Percentiles rank a stretch among this genome's conserved stretches.
Evolutionary conservation across 2,888 invertebrate species (phyloP).

Genomic region (Acrobasis consociella): DNA sequence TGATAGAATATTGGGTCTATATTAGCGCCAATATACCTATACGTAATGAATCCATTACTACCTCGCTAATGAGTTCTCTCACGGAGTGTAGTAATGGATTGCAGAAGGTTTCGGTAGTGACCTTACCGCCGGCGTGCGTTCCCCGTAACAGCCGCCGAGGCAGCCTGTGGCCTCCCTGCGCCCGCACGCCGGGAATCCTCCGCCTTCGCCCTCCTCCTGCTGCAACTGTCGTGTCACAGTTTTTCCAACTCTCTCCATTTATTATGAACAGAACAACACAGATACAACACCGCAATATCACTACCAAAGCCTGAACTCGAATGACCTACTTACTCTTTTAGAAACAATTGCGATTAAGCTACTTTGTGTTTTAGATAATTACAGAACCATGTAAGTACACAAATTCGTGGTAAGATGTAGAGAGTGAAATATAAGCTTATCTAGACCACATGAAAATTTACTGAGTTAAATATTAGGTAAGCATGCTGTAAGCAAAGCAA

Average conservation of each 20-base stretch:
- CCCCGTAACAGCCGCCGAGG: constrained; percentile 87
- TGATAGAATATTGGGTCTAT: not conserved
- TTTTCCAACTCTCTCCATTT: constrained; percentile 44
- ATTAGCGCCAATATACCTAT: not conserved
- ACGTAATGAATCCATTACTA: constrained; percentile 8
- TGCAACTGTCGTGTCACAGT: constrained; percentile 72
- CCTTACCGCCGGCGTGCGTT: constrained; percentile 90
- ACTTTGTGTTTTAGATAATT: not conserved
- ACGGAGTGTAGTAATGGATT: constrained; percentile 21
- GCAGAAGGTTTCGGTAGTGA: constrained; percentile 38
- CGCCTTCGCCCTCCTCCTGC: constrained; percentile 80
- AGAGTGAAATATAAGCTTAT: not conserved
- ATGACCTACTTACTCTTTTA: not conserved
- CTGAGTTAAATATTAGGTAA: constrained; percentile 31
- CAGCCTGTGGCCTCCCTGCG: constrained; percentile 85
- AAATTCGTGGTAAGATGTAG: constrained; percentile 25
- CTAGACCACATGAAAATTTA: not conserved
- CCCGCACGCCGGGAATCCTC: constrained; percentile 82
- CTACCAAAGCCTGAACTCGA: not conserved
- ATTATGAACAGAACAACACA: constrained; percentile 17
- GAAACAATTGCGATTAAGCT: not conserved
- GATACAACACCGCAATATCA: constrained; percentile 21
- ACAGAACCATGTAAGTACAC: constrained; percentile 8
- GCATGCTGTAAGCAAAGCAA: constrained; percentile 62
- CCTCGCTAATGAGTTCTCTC: not conserved